Conservation (phyloP, 1,140 invertebrate genomes). For the Diorhabda carinulata region DNA sequence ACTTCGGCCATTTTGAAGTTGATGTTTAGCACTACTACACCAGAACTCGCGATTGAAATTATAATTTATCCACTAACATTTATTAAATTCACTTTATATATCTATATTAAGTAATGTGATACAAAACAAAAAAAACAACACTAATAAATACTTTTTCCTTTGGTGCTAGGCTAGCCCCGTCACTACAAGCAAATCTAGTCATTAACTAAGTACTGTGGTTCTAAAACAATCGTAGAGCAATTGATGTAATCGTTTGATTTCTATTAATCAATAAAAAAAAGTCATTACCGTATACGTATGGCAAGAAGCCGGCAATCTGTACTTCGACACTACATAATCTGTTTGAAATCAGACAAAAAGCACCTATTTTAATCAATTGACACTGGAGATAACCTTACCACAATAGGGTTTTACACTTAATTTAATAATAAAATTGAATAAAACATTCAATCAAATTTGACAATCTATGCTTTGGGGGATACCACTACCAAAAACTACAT, state of each 20-base stretch:
- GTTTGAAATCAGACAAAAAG: neutral
- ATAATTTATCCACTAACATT: neutral
- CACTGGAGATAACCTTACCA: slow-evolving; percentile 1
- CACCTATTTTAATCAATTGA: neutral
- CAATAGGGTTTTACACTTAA: neutral
- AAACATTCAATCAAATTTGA: neutral
- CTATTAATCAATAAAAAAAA: slow-evolving; percentile 15
- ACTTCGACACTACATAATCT: neutral
- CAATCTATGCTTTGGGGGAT: no score
- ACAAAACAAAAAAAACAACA: no score
- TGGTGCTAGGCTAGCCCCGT: neutral
- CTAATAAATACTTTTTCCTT: no score
- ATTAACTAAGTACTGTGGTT: slow-evolving; percentile 10
- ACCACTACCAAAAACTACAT: neutral
- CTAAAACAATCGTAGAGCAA: slow-evolving; percentile 13
- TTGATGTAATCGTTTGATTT: slow-evolving; percentile 4
- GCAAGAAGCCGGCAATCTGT: neutral
- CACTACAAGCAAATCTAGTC: neutral
- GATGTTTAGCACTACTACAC: slow-evolving; percentile 13
- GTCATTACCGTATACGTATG: neutral
- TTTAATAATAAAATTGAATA: neutral
- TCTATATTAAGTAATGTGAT: no score
- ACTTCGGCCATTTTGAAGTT: slow-evolving; percentile 31
- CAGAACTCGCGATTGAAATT: neutral
- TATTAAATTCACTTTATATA: neutral